These are phyloP conservation scores for Heterohyrax brucei DNA, from an alignment of 2,797 vertebrate species.

Conservation along the genomic window DNA sequence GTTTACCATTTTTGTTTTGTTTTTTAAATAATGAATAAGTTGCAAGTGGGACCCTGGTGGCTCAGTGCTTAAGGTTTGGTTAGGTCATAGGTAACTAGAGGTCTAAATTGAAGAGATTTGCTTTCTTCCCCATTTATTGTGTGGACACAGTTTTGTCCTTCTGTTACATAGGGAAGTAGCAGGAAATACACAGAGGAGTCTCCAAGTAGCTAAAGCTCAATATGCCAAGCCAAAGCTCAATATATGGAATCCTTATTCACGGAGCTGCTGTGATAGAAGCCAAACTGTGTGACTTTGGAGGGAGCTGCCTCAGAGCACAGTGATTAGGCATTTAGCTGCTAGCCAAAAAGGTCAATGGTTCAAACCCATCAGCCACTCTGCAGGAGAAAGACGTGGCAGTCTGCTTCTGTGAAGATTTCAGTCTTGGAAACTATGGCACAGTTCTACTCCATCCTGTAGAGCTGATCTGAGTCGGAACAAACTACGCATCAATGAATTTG, in stretches of 20 bases:
- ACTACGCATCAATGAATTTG: too few species aligned
- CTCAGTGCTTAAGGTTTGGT: neutral
- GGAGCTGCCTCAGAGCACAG: neutral
- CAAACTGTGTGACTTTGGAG: neutral
- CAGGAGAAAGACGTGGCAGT: too few species aligned
- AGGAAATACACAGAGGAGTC: neutral
- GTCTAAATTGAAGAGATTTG: conserved; percentile 2
- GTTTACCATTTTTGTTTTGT: neutral
- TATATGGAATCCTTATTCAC: neutral
- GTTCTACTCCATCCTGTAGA: too few species aligned
- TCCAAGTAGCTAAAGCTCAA: conserved; percentile 1
- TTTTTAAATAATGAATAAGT: neutral
- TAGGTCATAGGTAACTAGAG: neutral
- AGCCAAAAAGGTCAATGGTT: too few species aligned
- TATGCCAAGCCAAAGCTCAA: neutral
- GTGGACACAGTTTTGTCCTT: conserved; percentile 17
- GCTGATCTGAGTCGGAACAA: too few species aligned
- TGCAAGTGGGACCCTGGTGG: neutral
- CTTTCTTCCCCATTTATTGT: neutral
- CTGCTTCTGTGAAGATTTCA: too few species aligned
- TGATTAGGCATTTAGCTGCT: too few species aligned
- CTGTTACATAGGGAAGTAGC: neutral
- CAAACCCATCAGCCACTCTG: too few species aligned
- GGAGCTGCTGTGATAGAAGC: neutral
- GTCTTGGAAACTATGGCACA: too few species aligned